phyloP scores from a whole-genome alignment of 2,113 vertebrate genomes.

The Sinocyclocheilus grahami region DNA sequence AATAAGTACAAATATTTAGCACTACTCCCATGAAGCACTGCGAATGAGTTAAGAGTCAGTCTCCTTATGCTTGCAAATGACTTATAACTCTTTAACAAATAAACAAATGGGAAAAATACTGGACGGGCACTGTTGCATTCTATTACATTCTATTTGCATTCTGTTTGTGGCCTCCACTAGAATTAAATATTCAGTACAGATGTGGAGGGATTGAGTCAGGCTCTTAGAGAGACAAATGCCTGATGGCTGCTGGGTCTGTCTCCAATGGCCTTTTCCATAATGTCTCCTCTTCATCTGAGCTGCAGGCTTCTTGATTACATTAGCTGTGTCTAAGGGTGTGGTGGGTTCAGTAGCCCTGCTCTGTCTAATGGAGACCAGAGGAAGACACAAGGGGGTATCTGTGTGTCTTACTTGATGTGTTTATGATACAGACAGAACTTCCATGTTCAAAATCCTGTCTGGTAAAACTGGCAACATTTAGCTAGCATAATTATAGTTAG shows the following conservation, averaged over 20 bases:
- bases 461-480: no score
- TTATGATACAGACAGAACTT: not conserved
- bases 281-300: not conserved
- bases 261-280: not conserved
- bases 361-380: not conserved
- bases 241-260: not conserved
- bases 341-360: not conserved
- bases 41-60: no score
- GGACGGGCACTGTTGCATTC: no score
- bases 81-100: no score
- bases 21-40: no score
- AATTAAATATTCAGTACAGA: not conserved
- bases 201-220: not conserved
- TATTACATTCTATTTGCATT: no score
- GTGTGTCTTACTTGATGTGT: not conserved
- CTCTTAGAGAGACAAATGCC: not conserved
- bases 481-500: no score
- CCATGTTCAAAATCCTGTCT: no score
- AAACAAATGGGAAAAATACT: no score
- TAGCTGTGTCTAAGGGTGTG: not conserved
- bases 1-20: no score
- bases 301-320: slow-evolving; percentile 35
- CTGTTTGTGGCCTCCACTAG: not conserved
- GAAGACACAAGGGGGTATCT: not conserved
- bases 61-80: no score